Conservation (phyloP, 2,888 invertebrate species). For the Leuctra nigra region DNA sequence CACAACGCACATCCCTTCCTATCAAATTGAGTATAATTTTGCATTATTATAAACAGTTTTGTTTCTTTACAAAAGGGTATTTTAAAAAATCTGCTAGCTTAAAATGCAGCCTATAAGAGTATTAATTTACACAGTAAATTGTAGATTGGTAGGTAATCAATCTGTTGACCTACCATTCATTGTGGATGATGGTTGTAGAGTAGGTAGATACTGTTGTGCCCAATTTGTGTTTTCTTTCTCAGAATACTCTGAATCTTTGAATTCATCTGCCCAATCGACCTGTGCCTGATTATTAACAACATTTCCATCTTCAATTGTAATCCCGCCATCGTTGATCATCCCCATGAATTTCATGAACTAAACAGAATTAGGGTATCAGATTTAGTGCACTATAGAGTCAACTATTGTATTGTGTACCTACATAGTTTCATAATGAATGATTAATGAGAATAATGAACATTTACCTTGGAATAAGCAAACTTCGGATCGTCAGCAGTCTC, state of each 20-base stretch:
- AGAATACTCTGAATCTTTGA: background rate
- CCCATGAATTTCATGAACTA: conserved; percentile 83
- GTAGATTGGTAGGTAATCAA: no score
- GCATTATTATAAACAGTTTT: background rate
- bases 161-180: no score
- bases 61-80: background rate
- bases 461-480: conserved; percentile 61
- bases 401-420: background rate
- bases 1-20: no score
- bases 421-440: background rate
- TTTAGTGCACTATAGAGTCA: no score
- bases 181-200: background rate
- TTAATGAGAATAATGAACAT: conserved; percentile 15
- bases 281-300: conserved; percentile 35
- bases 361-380: no score
- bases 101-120: conserved; percentile 23
- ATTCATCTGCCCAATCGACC: conserved; percentile 15
- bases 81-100: background rate
- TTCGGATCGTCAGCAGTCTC: conserved; percentile 58
- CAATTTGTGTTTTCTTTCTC: conserved; percentile 23
- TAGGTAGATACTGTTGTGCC: background rate
- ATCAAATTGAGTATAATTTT: no score
- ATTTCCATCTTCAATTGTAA: conserved; percentile 46
- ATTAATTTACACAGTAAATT: no score
- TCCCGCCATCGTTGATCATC: conserved; percentile 62